Base-by-base conservation (phyloP, 2,888 invertebrate species). In the Hydriomena furcata region DNA sequence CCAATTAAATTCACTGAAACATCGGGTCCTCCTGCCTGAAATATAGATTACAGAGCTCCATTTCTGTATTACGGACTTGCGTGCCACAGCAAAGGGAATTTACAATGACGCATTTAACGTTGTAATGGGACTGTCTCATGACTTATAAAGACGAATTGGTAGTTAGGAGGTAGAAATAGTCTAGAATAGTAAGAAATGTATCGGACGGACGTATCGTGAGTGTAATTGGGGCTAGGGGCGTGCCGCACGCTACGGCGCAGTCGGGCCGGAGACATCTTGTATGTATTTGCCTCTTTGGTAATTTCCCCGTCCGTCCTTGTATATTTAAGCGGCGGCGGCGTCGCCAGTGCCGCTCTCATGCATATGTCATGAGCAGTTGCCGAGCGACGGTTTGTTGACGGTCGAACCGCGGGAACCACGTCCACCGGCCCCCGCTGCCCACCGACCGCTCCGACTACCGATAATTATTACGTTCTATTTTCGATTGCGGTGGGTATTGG, bases 281-380 rank as follows among this genome's bases (percentile, higher is more conserved):
- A 84, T 80, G 81, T 84, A 83, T 86, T 84, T 83, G 85, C 78
- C 72, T 82, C 80, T 81, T 73, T 75, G 75, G 83, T 87, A 87
- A 86, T 85, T 86, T 83, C 79, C 81, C 76, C 76, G 79, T 75
- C 75, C 75, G 82, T 84, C 80, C 83, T 86, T 86, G 86, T 85
- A 87, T 86, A 88, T 87, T 87, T 82, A 84, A 86, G 79, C 78
- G 80, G 70, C 69, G 79, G 69, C 69, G 74, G 74, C 76, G 71
- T 75, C 73, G 82, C 71, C 80, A 73, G 73, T 71, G 79, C 77
- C 79, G 71, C 77, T 84, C 82, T 88, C 87, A 90, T 90, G 88
- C 89, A 90, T 89, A 88, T 88, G 87, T 90, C 87, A 90, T 90
- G 89, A 90, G 84, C 82, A 76, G 90, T 90, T 89, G 89, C 90